Evolutionary conservation across 2,113 vertebrate genomes (phyloP).

Genomic region (Raja brachyura): DNA sequence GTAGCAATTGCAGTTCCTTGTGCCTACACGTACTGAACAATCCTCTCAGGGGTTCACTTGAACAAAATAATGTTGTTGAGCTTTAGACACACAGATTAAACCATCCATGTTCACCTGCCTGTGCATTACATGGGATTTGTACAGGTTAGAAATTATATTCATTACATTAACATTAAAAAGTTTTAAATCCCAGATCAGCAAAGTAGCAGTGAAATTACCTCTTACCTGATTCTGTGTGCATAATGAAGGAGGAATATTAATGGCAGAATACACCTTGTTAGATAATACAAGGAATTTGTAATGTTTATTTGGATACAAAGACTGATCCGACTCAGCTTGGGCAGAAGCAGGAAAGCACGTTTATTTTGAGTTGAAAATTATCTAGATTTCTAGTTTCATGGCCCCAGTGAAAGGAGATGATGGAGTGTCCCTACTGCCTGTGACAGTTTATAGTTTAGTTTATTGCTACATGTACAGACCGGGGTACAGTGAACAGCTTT

Average conservation of each 20-base stretch:
- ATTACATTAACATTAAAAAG: background rate
- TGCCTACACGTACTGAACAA: too few species aligned
- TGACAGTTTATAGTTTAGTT: too few species aligned
- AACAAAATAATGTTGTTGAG: constrained; percentile 3
- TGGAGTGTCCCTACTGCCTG: background rate
- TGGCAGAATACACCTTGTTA: background rate
- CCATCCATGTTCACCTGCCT: background rate
- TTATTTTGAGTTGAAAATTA: background rate
- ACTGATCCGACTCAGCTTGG: background rate
- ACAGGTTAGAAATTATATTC: background rate
- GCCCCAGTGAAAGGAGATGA: background rate
- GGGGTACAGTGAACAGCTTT: too few species aligned
- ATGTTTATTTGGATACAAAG: background rate
- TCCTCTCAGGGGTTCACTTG: background rate
- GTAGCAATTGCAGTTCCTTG: too few species aligned
- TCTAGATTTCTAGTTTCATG: background rate
- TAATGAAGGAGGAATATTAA: background rate
- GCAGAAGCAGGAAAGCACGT: background rate
- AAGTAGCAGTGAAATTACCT: background rate
- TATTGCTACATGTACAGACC: too few species aligned
- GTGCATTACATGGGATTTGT: too few species aligned
- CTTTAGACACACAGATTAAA: background rate
- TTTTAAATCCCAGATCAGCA: background rate
- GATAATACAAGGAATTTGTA: background rate
- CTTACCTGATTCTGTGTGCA: background rate